Percentiles rank a stretch among this genome's conserved stretches.
These are phyloP conservation scores for Hydractinia symbiolongicarpus DNA, from an alignment of 30 jellyfish, hydroid and myxozoan genomes.

Conservation along the genomic window DNA sequence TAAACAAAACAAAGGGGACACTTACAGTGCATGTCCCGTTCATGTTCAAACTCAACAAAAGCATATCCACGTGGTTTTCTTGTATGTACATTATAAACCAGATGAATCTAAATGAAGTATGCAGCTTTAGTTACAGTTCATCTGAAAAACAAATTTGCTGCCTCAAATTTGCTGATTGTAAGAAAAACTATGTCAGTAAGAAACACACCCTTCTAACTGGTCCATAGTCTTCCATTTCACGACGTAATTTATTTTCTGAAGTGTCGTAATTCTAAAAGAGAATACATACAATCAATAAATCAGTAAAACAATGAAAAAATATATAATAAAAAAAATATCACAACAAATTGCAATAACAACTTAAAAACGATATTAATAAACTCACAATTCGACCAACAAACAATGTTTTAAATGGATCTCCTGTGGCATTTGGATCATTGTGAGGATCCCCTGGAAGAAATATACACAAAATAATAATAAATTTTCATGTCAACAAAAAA, in stretches of 20 bases:
- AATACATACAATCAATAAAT: neutral
- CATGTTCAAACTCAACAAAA: constrained; percentile 93
- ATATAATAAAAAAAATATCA: neutral
- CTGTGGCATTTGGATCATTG: constrained; percentile 78
- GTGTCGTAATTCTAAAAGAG: constrained; percentile 73
- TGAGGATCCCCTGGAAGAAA: constrained; percentile 91
- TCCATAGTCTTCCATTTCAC: constrained; percentile 93
- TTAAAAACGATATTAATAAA: neutral
- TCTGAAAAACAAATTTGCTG: neutral
- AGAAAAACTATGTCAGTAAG: neutral
- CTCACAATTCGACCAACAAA: constrained; percentile 91
- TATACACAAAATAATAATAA: neutral
- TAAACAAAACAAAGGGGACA: neutral
- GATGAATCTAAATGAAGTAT: constrained; percentile 42
- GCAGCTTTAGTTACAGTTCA: too few species aligned
- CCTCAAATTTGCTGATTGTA: neutral
- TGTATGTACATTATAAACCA: constrained; percentile 47
- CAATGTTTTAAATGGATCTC: constrained; percentile 94
- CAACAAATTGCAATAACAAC: neutral
- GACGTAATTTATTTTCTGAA: constrained; percentile 72
- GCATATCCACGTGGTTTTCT: constrained; percentile 92
- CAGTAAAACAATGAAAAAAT: neutral
- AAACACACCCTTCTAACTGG: constrained; percentile 71
- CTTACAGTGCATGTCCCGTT: constrained; percentile 93
- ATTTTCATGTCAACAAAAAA: neutral